Evolutionary conservation across 2,113 vertebrate species (phyloP).

Genomic region (Ariopsis seemanni): DNA sequence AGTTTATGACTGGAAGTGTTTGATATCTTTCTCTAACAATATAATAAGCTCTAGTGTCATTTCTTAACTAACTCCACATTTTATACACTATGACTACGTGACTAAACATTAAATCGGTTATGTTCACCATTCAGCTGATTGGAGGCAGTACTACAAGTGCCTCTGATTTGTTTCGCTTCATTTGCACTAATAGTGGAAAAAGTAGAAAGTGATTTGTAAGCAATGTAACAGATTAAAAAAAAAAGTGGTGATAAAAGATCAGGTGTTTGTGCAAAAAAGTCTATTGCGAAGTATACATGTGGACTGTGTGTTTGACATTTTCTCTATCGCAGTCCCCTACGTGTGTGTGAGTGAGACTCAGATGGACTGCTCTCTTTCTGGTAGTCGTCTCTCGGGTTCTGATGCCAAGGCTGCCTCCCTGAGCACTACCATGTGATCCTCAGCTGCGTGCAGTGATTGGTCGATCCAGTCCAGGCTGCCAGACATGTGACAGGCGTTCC

Average conservation of each 20-base stretch:
- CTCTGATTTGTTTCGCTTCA: background rate
- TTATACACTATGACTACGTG: background rate
- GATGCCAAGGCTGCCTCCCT: constrained; percentile 87
- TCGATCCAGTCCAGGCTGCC: constrained; percentile 91
- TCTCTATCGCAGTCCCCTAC: background rate
- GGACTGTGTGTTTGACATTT: background rate
- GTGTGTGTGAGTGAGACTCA: constrained; percentile 57
- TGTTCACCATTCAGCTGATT: background rate
- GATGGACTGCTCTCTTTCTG: constrained; percentile 85
- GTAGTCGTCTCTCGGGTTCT: constrained; percentile 76
- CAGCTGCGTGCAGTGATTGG: constrained; percentile 84
- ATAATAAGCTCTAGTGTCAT: background rate
- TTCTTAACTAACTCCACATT: background rate
- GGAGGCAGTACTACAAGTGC: background rate
- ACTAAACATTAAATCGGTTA: background rate
- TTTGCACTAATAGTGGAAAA: background rate
- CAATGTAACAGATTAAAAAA: constrained; percentile 12
- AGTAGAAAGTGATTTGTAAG: constrained; percentile 1
- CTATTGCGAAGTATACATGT: background rate
- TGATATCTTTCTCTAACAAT: background rate
- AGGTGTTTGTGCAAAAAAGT: background rate
- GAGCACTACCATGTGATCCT: constrained; percentile 89
- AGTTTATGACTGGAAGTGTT: background rate
- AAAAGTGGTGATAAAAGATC: background rate
- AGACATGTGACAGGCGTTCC: constrained; percentile 89